A percentile compares a stretch with the other conserved stretches of the same genome.
Conservation (phyloP, 2,888 invertebrate genomes). For the Malacosoma neustria region DNA sequence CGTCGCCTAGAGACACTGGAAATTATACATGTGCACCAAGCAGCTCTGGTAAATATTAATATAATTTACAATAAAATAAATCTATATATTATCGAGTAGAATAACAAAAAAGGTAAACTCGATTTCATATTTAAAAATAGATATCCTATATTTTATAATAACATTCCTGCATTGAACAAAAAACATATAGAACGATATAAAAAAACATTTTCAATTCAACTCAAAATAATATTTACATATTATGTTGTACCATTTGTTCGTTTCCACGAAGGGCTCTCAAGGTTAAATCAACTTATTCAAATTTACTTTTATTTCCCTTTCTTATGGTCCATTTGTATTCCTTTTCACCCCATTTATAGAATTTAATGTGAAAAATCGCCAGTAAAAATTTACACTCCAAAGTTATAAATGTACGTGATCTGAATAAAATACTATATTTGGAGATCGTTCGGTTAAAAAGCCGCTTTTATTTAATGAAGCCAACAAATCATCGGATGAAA, state of each 20-base stretch:
- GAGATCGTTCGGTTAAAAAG: constrained; percentile 13
- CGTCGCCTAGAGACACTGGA: constrained; percentile 88
- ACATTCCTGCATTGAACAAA: no score
- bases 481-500: constrained; percentile 17
- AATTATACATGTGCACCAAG: constrained; percentile 94
- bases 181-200: no score
- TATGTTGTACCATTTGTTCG: constrained; percentile 34
- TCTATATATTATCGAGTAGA: no score
- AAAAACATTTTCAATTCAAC: constrained; percentile 27
- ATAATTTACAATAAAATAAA: constrained; percentile 8
- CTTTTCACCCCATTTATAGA: constrained; percentile 27
- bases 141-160: no score
- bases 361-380: constrained; percentile 19
- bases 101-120: no score
- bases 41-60: constrained; percentile 84
- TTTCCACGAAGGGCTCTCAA: constrained; percentile 13
- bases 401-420: constrained; percentile 12
- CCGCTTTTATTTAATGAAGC: constrained; percentile 14
- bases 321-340: constrained; percentile 40
- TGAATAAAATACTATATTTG: constrained; percentile 12
- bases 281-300: constrained; percentile 36
- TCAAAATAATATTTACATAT: constrained; percentile 24
- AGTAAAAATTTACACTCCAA: constrained; percentile 15
- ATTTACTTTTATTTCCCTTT: constrained; percentile 29
- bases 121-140: no score